These are phyloP conservation scores for Zalophus californianus DNA, from an alignment of 2,797 vertebrate genomes.

Conservation along the genomic window DNA sequence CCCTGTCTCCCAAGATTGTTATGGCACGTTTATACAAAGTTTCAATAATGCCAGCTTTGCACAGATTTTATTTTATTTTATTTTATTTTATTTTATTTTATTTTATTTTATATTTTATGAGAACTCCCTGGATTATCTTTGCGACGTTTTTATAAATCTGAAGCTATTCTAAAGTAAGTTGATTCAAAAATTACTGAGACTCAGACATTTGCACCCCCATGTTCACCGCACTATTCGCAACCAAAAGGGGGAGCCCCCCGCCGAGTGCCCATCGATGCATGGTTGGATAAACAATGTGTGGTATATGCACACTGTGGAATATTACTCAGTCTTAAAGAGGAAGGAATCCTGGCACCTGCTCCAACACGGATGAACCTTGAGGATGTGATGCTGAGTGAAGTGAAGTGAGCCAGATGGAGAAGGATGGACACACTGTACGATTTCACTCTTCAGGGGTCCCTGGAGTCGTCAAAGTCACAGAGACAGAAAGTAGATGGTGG, in stretches of 20 bases:
- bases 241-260: not conserved
- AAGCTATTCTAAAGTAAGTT: not conserved
- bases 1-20: not conserved
- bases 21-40: not conserved
- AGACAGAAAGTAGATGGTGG: not conserved
- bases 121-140: not conserved
- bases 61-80: not conserved
- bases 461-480: not conserved
- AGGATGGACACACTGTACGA: no score
- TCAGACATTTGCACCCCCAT: not conserved
- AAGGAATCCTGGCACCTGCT: not conserved
- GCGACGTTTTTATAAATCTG: not conserved
- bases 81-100: no score
- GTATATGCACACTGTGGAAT: not conserved
- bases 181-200: not conserved
- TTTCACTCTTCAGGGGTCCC: not conserved
- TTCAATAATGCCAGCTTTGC: not conserved
- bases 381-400: not conserved
- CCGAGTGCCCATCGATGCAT: not conserved
- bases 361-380: not conserved
- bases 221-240: not conserved
- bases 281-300: not conserved
- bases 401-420: not conserved
- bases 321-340: not conserved
- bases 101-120: not conserved